Base-by-base conservation (phyloP, 2,797 vertebrate genomes). In the Erpetoichthys calabaricus region DNA sequence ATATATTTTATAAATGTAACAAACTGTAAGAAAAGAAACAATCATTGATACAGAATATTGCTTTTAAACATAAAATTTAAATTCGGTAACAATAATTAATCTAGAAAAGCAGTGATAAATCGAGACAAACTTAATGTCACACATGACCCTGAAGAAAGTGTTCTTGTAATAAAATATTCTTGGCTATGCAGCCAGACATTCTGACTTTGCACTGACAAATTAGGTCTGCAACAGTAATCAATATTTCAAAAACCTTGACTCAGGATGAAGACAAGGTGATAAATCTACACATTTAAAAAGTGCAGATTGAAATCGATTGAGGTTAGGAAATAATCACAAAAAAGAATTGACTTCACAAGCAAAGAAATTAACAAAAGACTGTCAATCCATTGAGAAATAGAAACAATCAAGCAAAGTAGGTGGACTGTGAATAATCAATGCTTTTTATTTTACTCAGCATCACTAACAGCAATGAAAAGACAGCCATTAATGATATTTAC, bases 401-500 rank as follows among this genome's bases (percentile, higher is more conserved):
- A 71, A 66, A 76, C 61, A 71, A 74, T 79, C 60, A 60, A 51
- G 53, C 56, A 63, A 59, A 72, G 70, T 61, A 10, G 57, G 63
- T 58, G 66, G 63, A 45, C 45, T 56, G 7, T 9, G 55, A 45
- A 63, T 67, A 68, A 80, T 82, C 75, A 74, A 79, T 81, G 67
- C 53, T 62, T 64, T 45, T 55, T 57, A 63, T 72, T 66, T 65
- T 73, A 71, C 77, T 71, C 60, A 65, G 74, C 68, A 25, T 25
- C 25, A 25, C 25, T 25, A 25, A 25, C 25, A 25, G 25, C 25
- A 25, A 25, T 25, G 25, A 25, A 25, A 25, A 25, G 25, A 25
- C 25, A 25, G 25, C 25, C 2, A 25, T 25, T 25, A 25, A 25
- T 25, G 25, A 25, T 25, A 25, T 25, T 25, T 25, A 2, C 25